phyloP scores from a whole-genome alignment of 2,888 invertebrate genomes.

The Bombyx huttoni region DNA sequence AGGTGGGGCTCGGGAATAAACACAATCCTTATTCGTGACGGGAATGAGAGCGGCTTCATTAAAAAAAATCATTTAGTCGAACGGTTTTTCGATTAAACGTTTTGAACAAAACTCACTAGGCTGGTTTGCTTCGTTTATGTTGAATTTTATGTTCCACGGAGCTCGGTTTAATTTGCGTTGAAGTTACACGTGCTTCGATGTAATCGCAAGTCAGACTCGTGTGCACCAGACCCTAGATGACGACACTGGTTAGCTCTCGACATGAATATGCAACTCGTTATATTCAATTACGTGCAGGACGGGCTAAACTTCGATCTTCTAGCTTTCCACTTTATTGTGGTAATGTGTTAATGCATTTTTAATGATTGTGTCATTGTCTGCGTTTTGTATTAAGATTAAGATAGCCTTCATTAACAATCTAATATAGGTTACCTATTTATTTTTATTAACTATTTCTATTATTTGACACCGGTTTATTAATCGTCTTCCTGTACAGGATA shows the following conservation, averaged over 20 bases:
- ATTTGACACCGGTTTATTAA: too few species aligned
- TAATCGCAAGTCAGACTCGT: too few species aligned
- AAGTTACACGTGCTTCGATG: too few species aligned
- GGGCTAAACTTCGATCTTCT: constrained; percentile 26
- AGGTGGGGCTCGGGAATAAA: constrained; percentile 33
- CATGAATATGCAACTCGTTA: constrained; percentile 60
- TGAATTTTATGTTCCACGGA: neutral
- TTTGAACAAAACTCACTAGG: neutral
- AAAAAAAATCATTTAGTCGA: constrained; percentile 22
- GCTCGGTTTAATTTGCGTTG: too few species aligned
- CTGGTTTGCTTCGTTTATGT: neutral
- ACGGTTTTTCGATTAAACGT: neutral
- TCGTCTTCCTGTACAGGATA: too few species aligned
- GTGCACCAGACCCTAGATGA: too few species aligned
- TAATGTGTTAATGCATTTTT: constrained; percentile 31
- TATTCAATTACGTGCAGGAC: constrained; percentile 47
- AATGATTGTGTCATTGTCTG: constrained; percentile 32
- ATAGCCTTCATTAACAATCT: too few species aligned
- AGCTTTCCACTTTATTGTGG: constrained; percentile 30
- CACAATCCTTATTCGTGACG: constrained; percentile 30
- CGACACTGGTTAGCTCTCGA: too few species aligned
- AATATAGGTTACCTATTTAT: too few species aligned
- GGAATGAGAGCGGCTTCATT: constrained; percentile 34
- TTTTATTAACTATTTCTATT: too few species aligned
- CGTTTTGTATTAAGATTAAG: too few species aligned